phyloP scores from a whole-genome alignment of 2,888 invertebrate species.

The Cheilosia urbana region DNA sequence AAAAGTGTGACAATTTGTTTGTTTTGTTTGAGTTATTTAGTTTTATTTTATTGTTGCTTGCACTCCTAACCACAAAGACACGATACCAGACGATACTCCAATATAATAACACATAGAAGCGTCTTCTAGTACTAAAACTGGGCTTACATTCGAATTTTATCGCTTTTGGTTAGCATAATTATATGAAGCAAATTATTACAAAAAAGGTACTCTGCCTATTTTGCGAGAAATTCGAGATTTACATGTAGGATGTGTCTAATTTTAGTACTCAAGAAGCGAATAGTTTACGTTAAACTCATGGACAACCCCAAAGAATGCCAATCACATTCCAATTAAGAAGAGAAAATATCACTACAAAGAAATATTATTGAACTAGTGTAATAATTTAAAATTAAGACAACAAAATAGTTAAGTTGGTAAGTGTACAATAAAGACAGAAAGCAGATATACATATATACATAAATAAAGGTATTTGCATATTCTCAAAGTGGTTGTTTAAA shows the following conservation, averaged over 20 bases:
- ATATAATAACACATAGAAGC: neutral
- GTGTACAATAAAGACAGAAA: constrained; percentile 43
- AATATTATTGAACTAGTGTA: constrained; percentile 17
- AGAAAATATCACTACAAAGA: neutral
- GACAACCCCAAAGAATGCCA: constrained; percentile 58
- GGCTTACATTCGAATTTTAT: too few relatives aligned
- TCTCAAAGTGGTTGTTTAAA: constrained; percentile 15
- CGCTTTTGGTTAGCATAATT: too few relatives aligned
- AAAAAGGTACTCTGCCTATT: too few relatives aligned
- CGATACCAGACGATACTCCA: constrained; percentile 22
- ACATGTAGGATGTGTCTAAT: neutral
- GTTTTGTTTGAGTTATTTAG: constrained; percentile 41
- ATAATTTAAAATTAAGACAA: constrained; percentile 27
- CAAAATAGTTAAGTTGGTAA: constrained; percentile 35
- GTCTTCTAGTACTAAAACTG: neutral
- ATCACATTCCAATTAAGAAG: constrained; percentile 57
- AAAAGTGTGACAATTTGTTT: constrained; percentile 17
- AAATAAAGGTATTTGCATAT: constrained; percentile 69
- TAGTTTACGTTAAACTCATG: constrained; percentile 15
- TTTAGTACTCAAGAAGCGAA: neutral
- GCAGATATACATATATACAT: constrained; percentile 43
- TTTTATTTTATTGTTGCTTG: constrained; percentile 62
- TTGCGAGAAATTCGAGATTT: too few relatives aligned
- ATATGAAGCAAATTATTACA: too few relatives aligned
- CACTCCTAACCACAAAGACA: constrained; percentile 48